Base-by-base conservation (phyloP, 1,140 invertebrate genomes). In the Cydia pomonella region DNA sequence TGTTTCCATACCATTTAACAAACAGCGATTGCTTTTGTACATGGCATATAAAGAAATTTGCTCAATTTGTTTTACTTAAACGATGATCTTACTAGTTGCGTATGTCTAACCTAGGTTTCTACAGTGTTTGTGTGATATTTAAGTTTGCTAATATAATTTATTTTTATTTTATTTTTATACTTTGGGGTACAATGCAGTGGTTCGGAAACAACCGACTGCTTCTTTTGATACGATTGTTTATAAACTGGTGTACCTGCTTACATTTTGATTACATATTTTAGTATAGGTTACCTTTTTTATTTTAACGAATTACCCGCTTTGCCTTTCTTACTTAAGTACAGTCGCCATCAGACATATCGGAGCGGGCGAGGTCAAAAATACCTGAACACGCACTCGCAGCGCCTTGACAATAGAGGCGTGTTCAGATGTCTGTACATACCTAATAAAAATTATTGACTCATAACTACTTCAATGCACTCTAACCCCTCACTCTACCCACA, bases 131-230 rank as follows among this genome's bases (percentile, higher is more conserved):
- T 59, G 21, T 59, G 53, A 59, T 59, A 59, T 23, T 23, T 23
- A 23, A 59, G 53, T 59, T 59, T 59, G n/a, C 53, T 59, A 59
- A 23, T 59, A 59, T 59, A 59, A 59, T 59, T 59, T 23, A 23
- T 59, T 59, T 47, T 59, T 59, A 10, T 59, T 10, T 59, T 50
- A 3, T 59, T 53, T 59, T 23, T n/a, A 59, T 59, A 59, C 21
- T 59, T 59, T 23, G 21, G 21, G 53, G 10, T 23, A 59, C 53
- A 59, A 3, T 23, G 53, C 18, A 59, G 21, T 7, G 21, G 9
- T 59, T 59, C 12, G 9, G n/a, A 23, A 59, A 23, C 16, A 10
- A 10, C 18, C n/a, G 53, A 23, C 6, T 9, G n/a, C 18, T 23
- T 59, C n/a, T 59, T 59, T 59, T 9, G 9, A 59, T 23, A 23